phyloP scores from a whole-genome alignment of 2,113 vertebrate genomes.

The Cebus imitator region DNA sequence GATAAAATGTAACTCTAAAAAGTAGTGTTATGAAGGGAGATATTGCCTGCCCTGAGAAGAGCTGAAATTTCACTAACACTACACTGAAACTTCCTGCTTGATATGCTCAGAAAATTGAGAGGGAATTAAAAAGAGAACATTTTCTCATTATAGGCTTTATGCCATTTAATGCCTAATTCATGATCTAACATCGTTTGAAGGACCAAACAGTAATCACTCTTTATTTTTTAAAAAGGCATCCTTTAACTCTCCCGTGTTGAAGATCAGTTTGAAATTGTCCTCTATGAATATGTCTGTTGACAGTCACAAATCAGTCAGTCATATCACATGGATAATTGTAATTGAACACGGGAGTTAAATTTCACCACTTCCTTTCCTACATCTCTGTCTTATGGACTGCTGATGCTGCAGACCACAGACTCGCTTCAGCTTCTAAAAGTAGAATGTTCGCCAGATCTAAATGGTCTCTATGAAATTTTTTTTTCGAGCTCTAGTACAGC shows the following conservation, averaged over 20 bases:
- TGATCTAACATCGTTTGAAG: not conserved
- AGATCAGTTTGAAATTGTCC: not conserved
- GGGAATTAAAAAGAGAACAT: not conserved
- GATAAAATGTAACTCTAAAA: not conserved
- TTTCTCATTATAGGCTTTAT: slow-evolving; percentile 10
- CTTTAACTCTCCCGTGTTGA: not conserved
- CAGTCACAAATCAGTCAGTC: not conserved
- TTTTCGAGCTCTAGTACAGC: not conserved
- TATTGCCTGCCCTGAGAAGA: not conserved
- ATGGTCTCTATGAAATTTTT: not conserved
- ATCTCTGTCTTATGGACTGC: not conserved
- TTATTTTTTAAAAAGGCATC: not conserved
- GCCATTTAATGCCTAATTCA: not conserved
- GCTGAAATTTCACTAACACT: not conserved
- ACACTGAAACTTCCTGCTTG: slow-evolving; percentile 16
- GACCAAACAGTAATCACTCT: not conserved
- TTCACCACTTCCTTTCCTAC: not conserved
- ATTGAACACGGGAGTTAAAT: not conserved
- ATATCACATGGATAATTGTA: not conserved
- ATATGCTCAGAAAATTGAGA: not conserved
- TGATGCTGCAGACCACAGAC: not conserved
- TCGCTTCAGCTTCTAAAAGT: not conserved
- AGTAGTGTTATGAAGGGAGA: not conserved
- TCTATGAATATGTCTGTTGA: not conserved
- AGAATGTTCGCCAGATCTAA: not conserved